Percentiles rank a stretch among this genome's conserved stretches.
Conservation (phyloP, 2,888 invertebrate genomes). For the Clivina fossor region DNA sequence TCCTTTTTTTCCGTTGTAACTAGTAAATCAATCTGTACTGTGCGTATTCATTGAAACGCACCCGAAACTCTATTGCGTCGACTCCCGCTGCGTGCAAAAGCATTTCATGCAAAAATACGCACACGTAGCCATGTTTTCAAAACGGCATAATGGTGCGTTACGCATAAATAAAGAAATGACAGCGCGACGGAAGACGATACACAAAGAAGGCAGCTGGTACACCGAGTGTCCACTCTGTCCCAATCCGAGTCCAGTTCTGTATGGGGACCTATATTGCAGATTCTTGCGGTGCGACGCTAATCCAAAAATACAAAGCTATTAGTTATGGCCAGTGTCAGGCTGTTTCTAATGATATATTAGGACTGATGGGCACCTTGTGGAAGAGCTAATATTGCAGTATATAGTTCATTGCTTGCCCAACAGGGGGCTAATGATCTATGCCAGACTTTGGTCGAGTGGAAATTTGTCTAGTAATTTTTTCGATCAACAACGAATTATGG, state of each 20-base stretch:
- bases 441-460: constrained; percentile 21
- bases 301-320: constrained; percentile 53
- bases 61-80: not conserved
- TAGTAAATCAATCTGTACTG: no score
- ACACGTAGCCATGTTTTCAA: constrained; percentile 47
- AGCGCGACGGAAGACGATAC: constrained; percentile 19
- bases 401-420: no score
- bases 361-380: not conserved
- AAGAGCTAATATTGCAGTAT: not conserved
- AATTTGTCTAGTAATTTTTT: constrained; percentile 5
- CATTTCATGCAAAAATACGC: constrained; percentile 52
- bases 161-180: constrained; percentile 41
- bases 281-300: constrained; percentile 49
- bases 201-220: constrained; percentile 19
- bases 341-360: constrained; percentile 29
- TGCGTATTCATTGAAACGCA: no score
- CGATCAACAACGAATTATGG: no score
- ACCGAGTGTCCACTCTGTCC: not conserved
- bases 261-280: constrained; percentile 33
- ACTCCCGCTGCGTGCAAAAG: constrained; percentile 42
- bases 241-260: constrained; percentile 28
- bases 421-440: constrained; percentile 23
- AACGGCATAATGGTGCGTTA: constrained; percentile 47
- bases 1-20: no score
- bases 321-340: constrained; percentile 51